Base-by-base conservation (phyloP, 2,797 vertebrate species). In the Crocidura indochinensis region DNA sequence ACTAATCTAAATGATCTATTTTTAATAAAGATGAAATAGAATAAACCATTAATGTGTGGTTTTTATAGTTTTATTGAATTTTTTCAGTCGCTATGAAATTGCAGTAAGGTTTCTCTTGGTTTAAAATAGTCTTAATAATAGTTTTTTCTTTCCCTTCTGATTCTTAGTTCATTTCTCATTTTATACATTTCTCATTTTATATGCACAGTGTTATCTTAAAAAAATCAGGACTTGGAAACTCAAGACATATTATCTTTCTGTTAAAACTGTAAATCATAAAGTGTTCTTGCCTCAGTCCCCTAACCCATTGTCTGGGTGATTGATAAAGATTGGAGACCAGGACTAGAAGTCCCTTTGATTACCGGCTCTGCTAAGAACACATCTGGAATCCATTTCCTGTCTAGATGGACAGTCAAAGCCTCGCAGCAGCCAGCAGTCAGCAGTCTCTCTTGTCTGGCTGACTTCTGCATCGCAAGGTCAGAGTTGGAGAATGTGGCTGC, bases 351-450 rank as follows among this genome's bases (percentile, higher is more conserved):
- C 44, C 14, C 77, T 67, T 77, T 96, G 20, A 1, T 95, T 97
- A 97, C 94, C 97, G 46, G 68, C 97, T 98, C 97, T 98, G 79
- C 10, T 44, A 97, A 97, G 94, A 93, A 96, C 67, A 98, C 98
- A 99, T 99, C 98, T 99, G 99, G 98, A 98, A 98, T 97, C 98
- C 97, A 98, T 99, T 98, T 96, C 82, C 8, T 0, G 93, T 93
- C 87, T 24, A 97, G 97, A 97, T 97, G 97, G 97, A 98, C 95
- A 17, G 10, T 95, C 97, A 98, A 95, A 62, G 93, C 97, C 95
- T 95, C 88, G 96, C 11, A 96, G 97, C 97, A 97, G 97, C 96
- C 96, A 94, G 96, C 95, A 93, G 97, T 89, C 96, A 96, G 2
- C 85, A 0, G 65, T 97, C 96, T 97, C 97, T 96, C 97, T 81